Evolutionary conservation across 2,797 vertebrate species (phyloP), one percentile per base, ranked within the genome.

Genomic region (Cyclopterus lumpus): DNA sequence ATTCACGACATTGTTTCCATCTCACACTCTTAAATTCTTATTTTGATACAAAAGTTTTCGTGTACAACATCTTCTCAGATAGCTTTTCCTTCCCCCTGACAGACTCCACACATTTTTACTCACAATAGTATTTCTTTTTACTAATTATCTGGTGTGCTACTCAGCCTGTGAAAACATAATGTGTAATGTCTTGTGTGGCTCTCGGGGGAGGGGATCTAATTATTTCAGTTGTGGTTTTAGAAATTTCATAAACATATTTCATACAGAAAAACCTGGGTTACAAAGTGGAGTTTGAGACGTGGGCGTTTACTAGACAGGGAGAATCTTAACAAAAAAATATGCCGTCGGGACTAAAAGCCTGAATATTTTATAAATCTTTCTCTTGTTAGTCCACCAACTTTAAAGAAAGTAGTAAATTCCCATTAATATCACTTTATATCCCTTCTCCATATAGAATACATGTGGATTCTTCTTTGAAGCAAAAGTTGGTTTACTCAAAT

Each of bases 141-240:
- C 18, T 40, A 18, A 61, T 48, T 9, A 65, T 58, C 44, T 46
- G 8, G n/a, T 15, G 51, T 53, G 40, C 30, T 66, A 30, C 22
- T 65, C 32, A 68, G 26, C n/a, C 61, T 64, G 38, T 66, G 18
- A 67, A 67, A 77, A 54, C 70, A 61, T 64, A 22, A 48, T 64
- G 24, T 57, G 11, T 44, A 46, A 64, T 66, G 44, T 57, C 7
- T 34, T 22, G 5, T 51, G 24, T 62, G 34, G 16, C 66, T 79
- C 59, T n/a, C 54, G 22, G 15, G 46, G 38, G 40, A 55, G 15
- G 46, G 38, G 40, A 49, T 30, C 30, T 64, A 46, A 40, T 64
- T 80, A 64, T 72, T 34, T 44, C 48, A 64, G 46, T 18, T 66
- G 44, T 72, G 5, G 3, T 48, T 48, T 40, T 38, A 36, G 26